Percentiles rank a stretch among this genome's conserved stretches.
Evolutionary conservation across 2,888 invertebrate genomes (phyloP).

Genomic region (Caenorhabditis sp.): DNA sequence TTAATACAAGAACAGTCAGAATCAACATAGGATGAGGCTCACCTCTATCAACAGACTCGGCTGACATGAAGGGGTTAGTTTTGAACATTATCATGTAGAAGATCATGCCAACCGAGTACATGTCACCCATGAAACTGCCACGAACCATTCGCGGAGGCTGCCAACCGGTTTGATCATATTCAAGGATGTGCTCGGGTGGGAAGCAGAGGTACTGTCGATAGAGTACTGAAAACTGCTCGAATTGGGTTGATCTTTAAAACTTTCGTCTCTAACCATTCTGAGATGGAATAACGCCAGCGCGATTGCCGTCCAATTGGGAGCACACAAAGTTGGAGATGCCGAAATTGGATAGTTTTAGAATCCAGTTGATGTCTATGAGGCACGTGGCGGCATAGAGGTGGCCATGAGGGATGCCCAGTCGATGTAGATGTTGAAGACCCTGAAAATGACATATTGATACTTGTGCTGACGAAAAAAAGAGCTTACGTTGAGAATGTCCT

Average conservation of each 20-base stretch:
- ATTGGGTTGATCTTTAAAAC: too few species aligned
- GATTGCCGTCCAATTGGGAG: constrained; percentile 65
- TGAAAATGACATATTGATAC: constrained; percentile 43
- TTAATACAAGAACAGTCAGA: too few species aligned
- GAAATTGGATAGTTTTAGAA: constrained; percentile 79
- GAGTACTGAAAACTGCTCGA: constrained; percentile 34
- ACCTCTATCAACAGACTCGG: constrained; percentile 31
- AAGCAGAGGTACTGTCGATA: constrained; percentile 71
- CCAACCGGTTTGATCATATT: constrained; percentile 72
- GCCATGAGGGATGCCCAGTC: constrained; percentile 78
- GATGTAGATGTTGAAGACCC: constrained; percentile 80
- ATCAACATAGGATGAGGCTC: too few species aligned
- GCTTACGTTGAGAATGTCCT: constrained; percentile 71
- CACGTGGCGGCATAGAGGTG: constrained; percentile 76
- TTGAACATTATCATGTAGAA: constrained; percentile 74
- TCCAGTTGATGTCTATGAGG: constrained; percentile 82
- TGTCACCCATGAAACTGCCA: constrained; percentile 76
- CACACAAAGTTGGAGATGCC: constrained; percentile 75
- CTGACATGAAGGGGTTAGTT: constrained; percentile 66
- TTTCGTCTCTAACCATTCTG: too few species aligned
- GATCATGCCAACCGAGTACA: constrained; percentile 75
- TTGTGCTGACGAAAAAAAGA: too few species aligned
- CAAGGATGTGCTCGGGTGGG: constrained; percentile 78
- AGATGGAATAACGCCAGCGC: too few species aligned
- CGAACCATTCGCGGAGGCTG: constrained; percentile 67